Evolutionary conservation across 2,888 invertebrate genomes (phyloP).

Genomic region (Steinernema hermaphroditum): DNA sequence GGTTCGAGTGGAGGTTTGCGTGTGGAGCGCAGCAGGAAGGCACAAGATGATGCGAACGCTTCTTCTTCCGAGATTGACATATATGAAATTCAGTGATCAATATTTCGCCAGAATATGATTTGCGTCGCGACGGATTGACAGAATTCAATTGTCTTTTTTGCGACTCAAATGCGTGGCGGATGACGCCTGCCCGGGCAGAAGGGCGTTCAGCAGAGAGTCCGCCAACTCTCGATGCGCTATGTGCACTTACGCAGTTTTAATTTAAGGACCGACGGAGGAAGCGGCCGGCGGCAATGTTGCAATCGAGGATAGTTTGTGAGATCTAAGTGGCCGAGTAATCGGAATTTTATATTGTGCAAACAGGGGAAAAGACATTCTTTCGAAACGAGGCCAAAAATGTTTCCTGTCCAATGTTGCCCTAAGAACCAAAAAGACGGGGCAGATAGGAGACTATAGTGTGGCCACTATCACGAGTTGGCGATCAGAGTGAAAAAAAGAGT

Average conservation of each 20-base stretch:
- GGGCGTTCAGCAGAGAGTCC: background rate
- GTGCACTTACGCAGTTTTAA: constrained; percentile 29
- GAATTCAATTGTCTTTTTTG: constrained; percentile 31
- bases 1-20: constrained; percentile 26
- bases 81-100: constrained; percentile 30
- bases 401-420: too few species aligned
- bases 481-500: background rate
- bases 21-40: background rate
- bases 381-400: too few species aligned
- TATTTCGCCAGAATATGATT: constrained; percentile 29
- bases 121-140: constrained; percentile 31
- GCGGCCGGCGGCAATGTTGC: constrained; percentile 9
- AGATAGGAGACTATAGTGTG: background rate
- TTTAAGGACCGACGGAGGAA: constrained; percentile 9
- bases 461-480: background rate
- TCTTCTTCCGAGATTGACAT: constrained; percentile 23
- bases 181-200: constrained; percentile 10
- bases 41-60: background rate
- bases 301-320: background rate
- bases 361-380: background rate
- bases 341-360: background rate
- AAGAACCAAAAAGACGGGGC: background rate
- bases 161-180: constrained; percentile 28
- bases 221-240: background rate
- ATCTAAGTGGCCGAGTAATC: constrained; percentile 15